phyloP scores from a whole-genome alignment of 2,113 vertebrate species.

The Speoplatyrhinus poulsoni region DNA sequence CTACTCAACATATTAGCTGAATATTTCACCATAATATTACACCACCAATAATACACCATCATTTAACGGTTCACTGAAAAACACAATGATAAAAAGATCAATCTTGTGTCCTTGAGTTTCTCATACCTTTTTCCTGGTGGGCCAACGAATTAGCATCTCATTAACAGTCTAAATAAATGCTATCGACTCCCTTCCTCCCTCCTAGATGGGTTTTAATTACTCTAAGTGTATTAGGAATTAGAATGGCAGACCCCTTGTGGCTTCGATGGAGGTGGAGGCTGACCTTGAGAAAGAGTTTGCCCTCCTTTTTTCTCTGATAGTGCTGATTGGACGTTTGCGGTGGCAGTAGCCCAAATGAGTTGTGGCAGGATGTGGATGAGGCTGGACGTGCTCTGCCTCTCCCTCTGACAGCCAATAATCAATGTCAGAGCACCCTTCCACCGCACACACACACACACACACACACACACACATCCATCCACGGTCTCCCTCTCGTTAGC shows the following conservation, averaged over 20 bases:
- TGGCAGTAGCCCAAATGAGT: constrained; percentile 65
- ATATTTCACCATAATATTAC: neutral
- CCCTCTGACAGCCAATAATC: constrained; percentile 59
- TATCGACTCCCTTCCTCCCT: constrained; percentile 48
- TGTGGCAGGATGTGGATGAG: constrained; percentile 53
- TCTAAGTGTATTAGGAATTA: constrained; percentile 66
- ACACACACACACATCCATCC: constrained; percentile 33
- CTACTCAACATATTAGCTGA: constrained; percentile 15
- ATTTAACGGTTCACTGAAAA: constrained; percentile 27
- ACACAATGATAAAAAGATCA: constrained; percentile 36
- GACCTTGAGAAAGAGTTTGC: constrained; percentile 59
- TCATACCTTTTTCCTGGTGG: constrained; percentile 55
- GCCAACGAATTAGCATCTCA: constrained; percentile 71
- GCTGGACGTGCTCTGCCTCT: constrained; percentile 37
- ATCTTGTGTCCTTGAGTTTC: constrained; percentile 63
- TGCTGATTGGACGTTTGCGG: constrained; percentile 67
- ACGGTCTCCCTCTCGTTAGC: constrained; percentile 56
- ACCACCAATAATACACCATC: neutral
- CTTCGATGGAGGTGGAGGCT: constrained; percentile 42
- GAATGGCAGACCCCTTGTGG: constrained; percentile 48
- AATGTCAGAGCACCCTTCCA: constrained; percentile 52
- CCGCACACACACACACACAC: neutral
- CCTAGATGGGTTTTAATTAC: constrained; percentile 70
- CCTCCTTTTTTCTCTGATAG: constrained; percentile 60
- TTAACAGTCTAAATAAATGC: constrained; percentile 58